Evolutionary conservation across 2,113 vertebrate genomes (phyloP), one percentile per base, ranked within the genome.

Genomic region (Cyprinodon tularosa): DNA sequence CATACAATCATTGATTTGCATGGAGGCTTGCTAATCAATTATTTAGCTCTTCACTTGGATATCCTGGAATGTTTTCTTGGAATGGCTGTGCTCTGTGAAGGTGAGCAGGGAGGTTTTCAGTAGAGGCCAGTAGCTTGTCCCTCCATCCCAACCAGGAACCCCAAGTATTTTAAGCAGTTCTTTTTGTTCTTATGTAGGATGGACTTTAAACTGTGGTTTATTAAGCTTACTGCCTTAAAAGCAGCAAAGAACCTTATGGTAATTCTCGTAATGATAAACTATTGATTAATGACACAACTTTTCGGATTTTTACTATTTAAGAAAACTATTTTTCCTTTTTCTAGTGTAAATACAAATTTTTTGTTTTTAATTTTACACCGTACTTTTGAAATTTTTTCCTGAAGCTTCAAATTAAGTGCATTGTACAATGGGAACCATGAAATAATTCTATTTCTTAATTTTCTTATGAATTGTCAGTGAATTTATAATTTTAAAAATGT

Each of bases 1-100:
- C 44, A 45, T 11, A 45, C 47, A 57, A 20, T 9, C 50, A 20
- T 29, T 29, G 29, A 29, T 29, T 29, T 29, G 50, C 50, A 20
- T 15, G 62, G 74, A 84, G 78, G 75, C 78, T 73, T 36, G 2
- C 74, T 68, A 48, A 84, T 88, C 62, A 89, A 90, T 90, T 91
- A 90, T 91, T 74, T 72, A 90, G 76, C 22, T 62, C 7, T 70
- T 66, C 77, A 12, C 38, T 13, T 59, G 65, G 69, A 12, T 82
- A 85, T 89, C 82, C 86, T 81, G 87, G 83, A 89, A 88, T 57
- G 20, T 29, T 29, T 29, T 29, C 29, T 29, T 29, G 87, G 83
- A 89, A 88, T 57, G 20, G 0, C 29, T 48, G 3, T 39, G 3
- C 1, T 13, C 44, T 74, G 61, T 0, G 2, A 4, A 0, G 38